These are phyloP conservation scores for Atractosteus spatula DNA, from an alignment of 2,113 vertebrate genomes.

Conservation along the genomic window DNA sequence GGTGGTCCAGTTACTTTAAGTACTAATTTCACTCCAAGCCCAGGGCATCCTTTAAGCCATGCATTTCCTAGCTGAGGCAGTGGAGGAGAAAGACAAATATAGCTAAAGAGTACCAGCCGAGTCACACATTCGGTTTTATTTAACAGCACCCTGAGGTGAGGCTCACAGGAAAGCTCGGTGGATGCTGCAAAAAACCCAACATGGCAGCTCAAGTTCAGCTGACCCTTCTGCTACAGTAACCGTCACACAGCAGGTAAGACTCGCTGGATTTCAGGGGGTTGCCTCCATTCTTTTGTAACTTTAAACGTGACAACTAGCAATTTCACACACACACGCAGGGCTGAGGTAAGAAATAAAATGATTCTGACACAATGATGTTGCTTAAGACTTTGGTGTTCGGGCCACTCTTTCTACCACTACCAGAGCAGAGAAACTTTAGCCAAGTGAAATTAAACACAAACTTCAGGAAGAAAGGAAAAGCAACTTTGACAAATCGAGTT, in stretches of 20 bases:
- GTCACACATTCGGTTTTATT: conserved; percentile 59
- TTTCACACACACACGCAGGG: not conserved
- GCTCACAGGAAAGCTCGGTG: conserved; percentile 59
- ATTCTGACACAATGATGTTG: conserved; percentile 3
- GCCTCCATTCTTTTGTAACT: not conserved
- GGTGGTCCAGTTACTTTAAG: not conserved
- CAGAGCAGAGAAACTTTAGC: conserved; percentile 2
- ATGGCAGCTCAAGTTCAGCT: conserved; percentile 37
- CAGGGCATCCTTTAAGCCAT: too few species aligned
- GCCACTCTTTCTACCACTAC: not conserved
- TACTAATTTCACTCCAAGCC: not conserved
- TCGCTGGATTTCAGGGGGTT: not conserved
- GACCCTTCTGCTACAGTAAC: conserved; percentile 22
- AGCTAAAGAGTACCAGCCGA: not conserved
- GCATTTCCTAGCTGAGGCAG: not conserved
- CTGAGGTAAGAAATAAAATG: conserved; percentile 1
- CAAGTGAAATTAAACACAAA: not conserved
- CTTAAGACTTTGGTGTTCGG: not conserved
- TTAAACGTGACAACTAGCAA: not conserved
- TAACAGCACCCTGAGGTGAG: conserved; percentile 49
- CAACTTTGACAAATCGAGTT: too few species aligned
- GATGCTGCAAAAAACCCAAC: conserved; percentile 27
- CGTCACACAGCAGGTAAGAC: conserved; percentile 49
- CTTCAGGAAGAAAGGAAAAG: too few species aligned
- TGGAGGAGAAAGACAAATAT: not conserved